A percentile compares a stretch with the other conserved stretches of the same genome.
Conservation (phyloP, 1,140 invertebrate species). For the Drosophila rufa region DNA sequence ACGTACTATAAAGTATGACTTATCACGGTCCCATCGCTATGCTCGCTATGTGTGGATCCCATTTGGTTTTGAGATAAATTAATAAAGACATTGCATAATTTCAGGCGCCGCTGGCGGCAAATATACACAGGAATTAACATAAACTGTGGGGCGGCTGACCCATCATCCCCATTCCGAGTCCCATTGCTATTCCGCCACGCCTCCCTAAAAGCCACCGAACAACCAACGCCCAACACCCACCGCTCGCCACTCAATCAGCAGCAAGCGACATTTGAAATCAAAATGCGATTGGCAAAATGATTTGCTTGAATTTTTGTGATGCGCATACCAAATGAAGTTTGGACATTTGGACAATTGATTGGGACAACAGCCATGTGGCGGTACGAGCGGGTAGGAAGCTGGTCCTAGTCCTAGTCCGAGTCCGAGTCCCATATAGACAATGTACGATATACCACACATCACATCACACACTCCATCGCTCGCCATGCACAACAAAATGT, state of each 20-base stretch:
- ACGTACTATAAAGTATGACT: too few relatives aligned
- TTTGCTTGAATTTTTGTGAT: constrained; percentile 83
- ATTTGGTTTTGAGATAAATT: constrained; percentile 76
- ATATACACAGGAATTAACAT: constrained; percentile 78
- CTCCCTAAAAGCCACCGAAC: background rate
- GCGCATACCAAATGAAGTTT: constrained; percentile 83
- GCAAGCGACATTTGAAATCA: constrained; percentile 79
- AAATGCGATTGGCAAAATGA: constrained; percentile 83
- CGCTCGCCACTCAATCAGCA: constrained; percentile 59
- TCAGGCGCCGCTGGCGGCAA: constrained; percentile 69
- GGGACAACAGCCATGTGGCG: constrained; percentile 61
- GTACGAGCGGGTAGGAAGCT: constrained; percentile 7
- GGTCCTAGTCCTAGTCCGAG: background rate
- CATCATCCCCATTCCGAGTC: background rate
- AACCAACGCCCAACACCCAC: constrained; percentile 3
- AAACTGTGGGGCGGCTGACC: constrained; percentile 59
- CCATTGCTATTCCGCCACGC: constrained; percentile 8
- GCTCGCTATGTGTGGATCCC: constrained; percentile 17
- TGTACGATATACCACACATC: constrained; percentile 58
- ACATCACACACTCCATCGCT: constrained; percentile 50
- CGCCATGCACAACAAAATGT: constrained; percentile 81
- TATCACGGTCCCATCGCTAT: constrained; percentile 47
- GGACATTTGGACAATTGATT: constrained; percentile 83
- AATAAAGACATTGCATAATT: constrained; percentile 82
- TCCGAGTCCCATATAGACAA: constrained; percentile 65